Conservation (phyloP, 1,140 invertebrate species). For the Atta colombica region DNA sequence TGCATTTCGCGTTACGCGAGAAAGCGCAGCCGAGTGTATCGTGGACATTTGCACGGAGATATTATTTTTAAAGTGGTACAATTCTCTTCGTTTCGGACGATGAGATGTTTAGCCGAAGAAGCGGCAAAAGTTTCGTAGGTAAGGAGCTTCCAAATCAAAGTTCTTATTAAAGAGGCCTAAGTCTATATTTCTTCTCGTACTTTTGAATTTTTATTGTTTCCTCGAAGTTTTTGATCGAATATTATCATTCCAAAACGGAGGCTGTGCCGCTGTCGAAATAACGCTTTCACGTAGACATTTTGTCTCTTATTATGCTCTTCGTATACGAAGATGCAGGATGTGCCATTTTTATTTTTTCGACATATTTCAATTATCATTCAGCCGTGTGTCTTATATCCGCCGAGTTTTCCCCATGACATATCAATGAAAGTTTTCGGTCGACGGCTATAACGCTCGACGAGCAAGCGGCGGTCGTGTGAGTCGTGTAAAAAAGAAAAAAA, state of each 20-base stretch:
- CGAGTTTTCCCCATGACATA: slow-evolving; percentile 55
- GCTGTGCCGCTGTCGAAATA: neutral
- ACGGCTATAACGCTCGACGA: slow-evolving; percentile 39
- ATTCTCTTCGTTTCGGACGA: slow-evolving; percentile 35
- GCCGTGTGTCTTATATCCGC: slow-evolving; percentile 30
- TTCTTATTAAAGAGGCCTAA: slow-evolving; percentile 52
- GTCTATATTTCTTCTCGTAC: neutral
- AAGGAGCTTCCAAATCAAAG: slow-evolving; percentile 18
- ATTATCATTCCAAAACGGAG: neutral
- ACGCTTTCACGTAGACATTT: neutral
- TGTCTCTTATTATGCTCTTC: neutral
- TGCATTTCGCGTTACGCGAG: slow-evolving; percentile 19
- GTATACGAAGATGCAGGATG: neutral
- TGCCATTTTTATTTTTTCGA: slow-evolving; percentile 9
- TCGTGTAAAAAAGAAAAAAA: neutral
- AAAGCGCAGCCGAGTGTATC: neutral
- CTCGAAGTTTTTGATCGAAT: neutral
- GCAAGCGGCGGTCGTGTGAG: slow-evolving; percentile 31
- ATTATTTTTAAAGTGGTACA: slow-evolving; percentile 28
- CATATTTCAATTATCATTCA: neutral
- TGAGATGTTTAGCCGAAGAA: neutral
- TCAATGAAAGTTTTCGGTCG: slow-evolving; percentile 33
- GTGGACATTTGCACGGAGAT: neutral
- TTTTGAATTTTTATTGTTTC: neutral
- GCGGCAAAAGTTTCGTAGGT: slow-evolving; percentile 14